These are phyloP conservation scores for Periophthalmus magnuspinnatus DNA, from an alignment of 2,797 vertebrate genomes.

Conservation along the genomic window DNA sequence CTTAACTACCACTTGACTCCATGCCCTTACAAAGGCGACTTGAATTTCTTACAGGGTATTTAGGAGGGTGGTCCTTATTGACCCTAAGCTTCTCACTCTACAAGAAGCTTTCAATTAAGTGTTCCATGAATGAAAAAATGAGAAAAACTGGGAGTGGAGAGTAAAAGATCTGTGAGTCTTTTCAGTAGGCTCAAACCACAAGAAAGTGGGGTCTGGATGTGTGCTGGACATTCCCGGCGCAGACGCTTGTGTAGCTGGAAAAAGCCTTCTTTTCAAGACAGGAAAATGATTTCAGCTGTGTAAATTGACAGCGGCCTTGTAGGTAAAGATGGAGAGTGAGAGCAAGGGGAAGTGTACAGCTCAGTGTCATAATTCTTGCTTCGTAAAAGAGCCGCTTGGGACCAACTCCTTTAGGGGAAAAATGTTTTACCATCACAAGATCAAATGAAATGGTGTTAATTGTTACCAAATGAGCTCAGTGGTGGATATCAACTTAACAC, in stretches of 20 bases:
- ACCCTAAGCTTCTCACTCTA: constrained; percentile 26
- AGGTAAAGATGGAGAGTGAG: constrained; percentile 64
- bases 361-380: constrained; percentile 61
- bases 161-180: constrained; percentile 67
- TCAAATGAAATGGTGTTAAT: constrained; percentile 60
- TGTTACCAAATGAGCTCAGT: constrained; percentile 63
- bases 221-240: constrained; percentile 60
- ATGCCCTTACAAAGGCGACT: constrained; percentile 15
- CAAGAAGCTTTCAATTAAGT: constrained; percentile 62
- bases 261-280: constrained; percentile 56
- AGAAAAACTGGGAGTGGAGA: constrained; percentile 47
- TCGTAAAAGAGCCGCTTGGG: constrained; percentile 41
- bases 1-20: constrained; percentile 7
- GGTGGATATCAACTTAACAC: constrained; percentile 26
- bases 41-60: constrained; percentile 26
- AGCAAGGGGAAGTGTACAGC: constrained; percentile 51
- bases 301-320: constrained; percentile 75
- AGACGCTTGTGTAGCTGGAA: constrained; percentile 54
- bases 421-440: constrained; percentile 44
- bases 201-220: constrained; percentile 69
- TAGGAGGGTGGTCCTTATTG: constrained; percentile 37
- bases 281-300: constrained; percentile 74
- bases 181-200: constrained; percentile 72
- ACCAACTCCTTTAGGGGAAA: constrained; percentile 33
- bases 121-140: constrained; percentile 49